Percentiles rank a stretch among this genome's conserved stretches.
phyloP scores from a whole-genome alignment of 2,797 vertebrate genomes.

The Anableps anableps region DNA sequence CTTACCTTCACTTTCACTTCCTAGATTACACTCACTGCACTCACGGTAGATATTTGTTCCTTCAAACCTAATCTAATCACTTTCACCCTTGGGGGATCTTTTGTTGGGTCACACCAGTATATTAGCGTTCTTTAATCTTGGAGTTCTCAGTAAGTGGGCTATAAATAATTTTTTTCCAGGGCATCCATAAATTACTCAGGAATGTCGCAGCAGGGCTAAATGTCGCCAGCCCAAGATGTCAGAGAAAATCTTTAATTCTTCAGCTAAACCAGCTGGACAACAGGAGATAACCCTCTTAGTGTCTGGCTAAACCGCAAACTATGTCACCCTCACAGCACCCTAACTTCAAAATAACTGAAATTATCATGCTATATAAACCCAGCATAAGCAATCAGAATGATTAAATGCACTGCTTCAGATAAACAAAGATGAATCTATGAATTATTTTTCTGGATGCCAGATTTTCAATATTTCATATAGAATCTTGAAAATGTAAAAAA shows the following conservation, averaged over 20 bases:
- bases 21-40: constrained; percentile 9
- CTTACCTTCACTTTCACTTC: constrained; percentile 36
- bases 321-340: background rate
- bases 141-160: background rate
- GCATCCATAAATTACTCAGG: background rate
- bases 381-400: background rate
- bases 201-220: background rate
- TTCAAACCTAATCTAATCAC: background rate
- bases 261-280: background rate
- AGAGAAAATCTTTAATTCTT: background rate
- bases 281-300: background rate
- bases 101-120: constrained; percentile 1
- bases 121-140: background rate
- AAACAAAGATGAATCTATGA: background rate
- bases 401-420: background rate
- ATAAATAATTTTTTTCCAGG: background rate
- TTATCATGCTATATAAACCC: background rate
- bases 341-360: background rate
- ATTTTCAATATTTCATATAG: background rate
- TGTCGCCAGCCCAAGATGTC: background rate
- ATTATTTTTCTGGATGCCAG: background rate
- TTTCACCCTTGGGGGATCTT: background rate
- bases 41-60: background rate
- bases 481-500: background rate
- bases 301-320: background rate